phyloP scores from a whole-genome alignment of 2,888 invertebrate species.

The Eupeodes latifasciatus region DNA sequence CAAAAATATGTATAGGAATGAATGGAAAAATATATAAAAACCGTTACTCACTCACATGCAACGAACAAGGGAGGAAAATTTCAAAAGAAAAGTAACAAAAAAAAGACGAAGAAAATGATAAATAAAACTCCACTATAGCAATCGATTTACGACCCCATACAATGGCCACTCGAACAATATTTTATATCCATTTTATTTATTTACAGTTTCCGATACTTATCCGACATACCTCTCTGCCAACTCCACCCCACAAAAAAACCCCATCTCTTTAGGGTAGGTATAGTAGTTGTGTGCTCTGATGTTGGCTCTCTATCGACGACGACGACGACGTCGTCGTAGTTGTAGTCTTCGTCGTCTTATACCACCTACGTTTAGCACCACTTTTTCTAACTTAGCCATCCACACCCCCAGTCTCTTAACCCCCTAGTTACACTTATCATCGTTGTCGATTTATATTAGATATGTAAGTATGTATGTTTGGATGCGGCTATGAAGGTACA shows the following conservation, averaged over 20 bases:
- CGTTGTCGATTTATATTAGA: slow-evolving; percentile 27
- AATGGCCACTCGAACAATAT: slow-evolving; percentile 75
- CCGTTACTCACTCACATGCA: slow-evolving; percentile 20
- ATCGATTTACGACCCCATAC: slow-evolving; percentile 75
- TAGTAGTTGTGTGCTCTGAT: slow-evolving; percentile 6
- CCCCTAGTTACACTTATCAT: slow-evolving; percentile 50
- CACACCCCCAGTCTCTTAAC: slow-evolving; percentile 1
- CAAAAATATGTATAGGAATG: slow-evolving; percentile 44
- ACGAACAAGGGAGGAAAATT: slow-evolving; percentile 14
- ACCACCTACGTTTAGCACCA: slow-evolving; percentile 41
- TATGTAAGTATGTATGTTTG: background rate
- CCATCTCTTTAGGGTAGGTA: background rate
- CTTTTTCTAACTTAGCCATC: slow-evolving; percentile 27
- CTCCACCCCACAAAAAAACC: background rate
- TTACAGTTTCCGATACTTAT: slow-evolving; percentile 73
- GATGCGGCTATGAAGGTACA: background rate
- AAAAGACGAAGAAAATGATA: slow-evolving; percentile 31
- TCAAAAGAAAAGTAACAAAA: slow-evolving; percentile 17
- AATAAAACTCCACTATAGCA: slow-evolving; percentile 54
- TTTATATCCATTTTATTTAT: slow-evolving; percentile 76
- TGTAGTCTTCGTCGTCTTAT: too few relatives aligned
- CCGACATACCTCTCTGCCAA: slow-evolving; percentile 23
- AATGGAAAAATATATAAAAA: slow-evolving; percentile 34
- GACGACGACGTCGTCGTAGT: too few relatives aligned
- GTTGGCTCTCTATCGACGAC: background rate